phyloP scores from a whole-genome alignment of 2,113 vertebrate species.

The Prinia subflava region DNA sequence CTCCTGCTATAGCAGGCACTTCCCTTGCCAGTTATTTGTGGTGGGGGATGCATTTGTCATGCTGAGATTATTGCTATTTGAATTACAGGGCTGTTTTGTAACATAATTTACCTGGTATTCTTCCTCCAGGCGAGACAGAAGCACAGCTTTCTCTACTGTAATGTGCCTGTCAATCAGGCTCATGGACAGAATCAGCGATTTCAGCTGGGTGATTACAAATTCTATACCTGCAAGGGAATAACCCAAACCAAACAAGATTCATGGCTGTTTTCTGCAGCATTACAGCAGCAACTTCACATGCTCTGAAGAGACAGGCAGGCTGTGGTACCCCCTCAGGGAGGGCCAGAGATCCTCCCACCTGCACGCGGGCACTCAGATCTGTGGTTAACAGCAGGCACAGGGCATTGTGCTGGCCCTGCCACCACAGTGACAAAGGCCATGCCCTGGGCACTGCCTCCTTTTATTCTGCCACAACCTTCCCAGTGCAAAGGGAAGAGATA shows the following conservation, averaged over 20 bases:
- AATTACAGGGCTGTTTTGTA: constrained; percentile 32
- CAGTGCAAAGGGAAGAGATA: not conserved
- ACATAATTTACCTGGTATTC: constrained; percentile 88
- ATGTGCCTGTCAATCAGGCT: constrained; percentile 86
- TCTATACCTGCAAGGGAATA: constrained; percentile 83
- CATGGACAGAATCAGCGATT: constrained; percentile 90
- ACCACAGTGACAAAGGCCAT: not conserved
- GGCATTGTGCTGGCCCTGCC: not conserved
- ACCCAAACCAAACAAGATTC: constrained; percentile 10
- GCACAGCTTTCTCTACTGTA: constrained; percentile 89
- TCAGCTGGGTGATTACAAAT: constrained; percentile 90
- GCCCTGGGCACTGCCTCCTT: not conserved
- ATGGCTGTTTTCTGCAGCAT: not conserved
- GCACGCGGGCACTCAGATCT: not conserved
- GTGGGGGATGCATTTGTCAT: constrained; percentile 17
- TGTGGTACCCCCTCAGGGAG: not conserved
- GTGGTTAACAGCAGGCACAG: not conserved
- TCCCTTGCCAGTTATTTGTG: constrained; percentile 31
- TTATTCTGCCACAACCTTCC: not conserved
- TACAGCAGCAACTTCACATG: not conserved
- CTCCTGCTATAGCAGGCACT: constrained; percentile 15
- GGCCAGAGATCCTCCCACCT: not conserved
- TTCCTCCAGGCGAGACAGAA: constrained; percentile 93
- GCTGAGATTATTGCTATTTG: constrained; percentile 45
- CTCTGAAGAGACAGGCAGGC: not conserved